Evolutionary conservation across 2,797 vertebrate species (phyloP).

Genomic region (Sebastes oblongus): DNA sequence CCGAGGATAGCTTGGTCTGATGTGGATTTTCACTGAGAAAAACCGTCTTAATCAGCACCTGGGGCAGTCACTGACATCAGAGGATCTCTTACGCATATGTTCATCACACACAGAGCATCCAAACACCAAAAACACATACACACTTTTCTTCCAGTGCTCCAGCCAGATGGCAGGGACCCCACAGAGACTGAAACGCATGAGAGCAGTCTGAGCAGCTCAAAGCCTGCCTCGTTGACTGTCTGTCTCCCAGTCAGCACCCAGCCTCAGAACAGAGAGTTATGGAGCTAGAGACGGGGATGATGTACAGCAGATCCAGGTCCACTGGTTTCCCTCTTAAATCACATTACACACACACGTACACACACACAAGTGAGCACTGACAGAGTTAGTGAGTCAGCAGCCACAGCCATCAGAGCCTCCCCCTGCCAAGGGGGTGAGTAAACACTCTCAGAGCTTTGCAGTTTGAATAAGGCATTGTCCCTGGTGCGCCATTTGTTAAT

Average conservation of each 20-base stretch:
- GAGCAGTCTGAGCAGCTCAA: constrained; percentile 53
- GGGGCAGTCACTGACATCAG: constrained; percentile 46
- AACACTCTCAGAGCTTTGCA: constrained; percentile 52
- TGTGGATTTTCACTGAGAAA: constrained; percentile 45
- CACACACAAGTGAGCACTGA: constrained; percentile 34
- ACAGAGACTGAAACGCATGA: constrained; percentile 40
- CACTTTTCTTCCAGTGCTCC: constrained; percentile 28
- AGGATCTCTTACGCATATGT: constrained; percentile 56
- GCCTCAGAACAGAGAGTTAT: constrained; percentile 37
- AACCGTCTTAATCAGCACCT: constrained; percentile 68
- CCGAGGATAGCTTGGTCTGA: constrained; percentile 17
- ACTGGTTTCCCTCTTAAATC: constrained; percentile 65
- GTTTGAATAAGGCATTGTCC: constrained; percentile 49
- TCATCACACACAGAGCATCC: constrained; percentile 42
- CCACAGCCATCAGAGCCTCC: constrained; percentile 45
- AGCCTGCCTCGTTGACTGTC: constrained; percentile 26
- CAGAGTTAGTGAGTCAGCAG: constrained; percentile 69
- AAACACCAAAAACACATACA: constrained; percentile 53
- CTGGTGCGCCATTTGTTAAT: constrained; percentile 29
- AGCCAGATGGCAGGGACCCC: constrained; percentile 65
- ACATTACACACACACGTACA: constrained; percentile 35
- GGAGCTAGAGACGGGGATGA: constrained; percentile 39
- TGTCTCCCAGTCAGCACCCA: constrained; percentile 46
- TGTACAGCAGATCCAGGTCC: constrained; percentile 55
- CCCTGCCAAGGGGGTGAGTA: constrained; percentile 48